Evolutionary conservation across 2,797 vertebrate species (phyloP).

Genomic region (Manis javanica): DNA sequence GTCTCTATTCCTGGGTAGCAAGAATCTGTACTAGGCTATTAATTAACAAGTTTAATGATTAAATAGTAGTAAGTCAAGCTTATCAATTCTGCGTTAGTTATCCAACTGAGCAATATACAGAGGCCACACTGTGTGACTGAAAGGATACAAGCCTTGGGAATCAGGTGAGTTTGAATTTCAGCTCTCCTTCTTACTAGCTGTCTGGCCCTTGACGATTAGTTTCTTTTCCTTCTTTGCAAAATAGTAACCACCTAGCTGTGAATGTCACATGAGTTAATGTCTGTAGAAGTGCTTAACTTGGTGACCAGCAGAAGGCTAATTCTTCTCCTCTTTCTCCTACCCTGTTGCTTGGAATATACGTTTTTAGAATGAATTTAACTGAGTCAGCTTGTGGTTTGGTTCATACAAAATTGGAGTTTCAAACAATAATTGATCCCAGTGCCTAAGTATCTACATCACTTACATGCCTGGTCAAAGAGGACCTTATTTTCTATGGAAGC

Average conservation of each 20-base stretch:
- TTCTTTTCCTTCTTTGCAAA: neutral
- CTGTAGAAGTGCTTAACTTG: neutral
- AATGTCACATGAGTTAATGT: neutral
- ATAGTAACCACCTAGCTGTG: neutral
- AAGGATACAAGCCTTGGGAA: neutral
- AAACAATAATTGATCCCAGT: neutral
- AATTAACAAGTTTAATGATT: neutral
- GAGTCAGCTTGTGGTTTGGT: neutral
- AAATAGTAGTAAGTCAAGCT: neutral
- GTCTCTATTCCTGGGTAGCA: neutral
- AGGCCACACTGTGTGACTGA: neutral
- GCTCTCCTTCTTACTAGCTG: neutral
- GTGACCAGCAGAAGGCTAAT: neutral
- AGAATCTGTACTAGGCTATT: neutral
- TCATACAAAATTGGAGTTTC: neutral
- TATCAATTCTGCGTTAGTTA: neutral
- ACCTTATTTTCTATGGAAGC: neutral
- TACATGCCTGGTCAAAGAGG: neutral
- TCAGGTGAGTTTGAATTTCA: neutral
- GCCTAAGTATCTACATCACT: neutral
- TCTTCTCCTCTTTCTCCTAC: neutral
- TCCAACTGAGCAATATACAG: neutral
- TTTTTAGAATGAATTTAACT: conserved; percentile 4
- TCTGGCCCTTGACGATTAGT: neutral
- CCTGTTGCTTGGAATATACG: neutral